Percentiles rank a stretch among this genome's conserved stretches.
These are phyloP conservation scores for Nymphalis urticae DNA, from an alignment of 2,888 invertebrate genomes.

Conservation along the genomic window DNA sequence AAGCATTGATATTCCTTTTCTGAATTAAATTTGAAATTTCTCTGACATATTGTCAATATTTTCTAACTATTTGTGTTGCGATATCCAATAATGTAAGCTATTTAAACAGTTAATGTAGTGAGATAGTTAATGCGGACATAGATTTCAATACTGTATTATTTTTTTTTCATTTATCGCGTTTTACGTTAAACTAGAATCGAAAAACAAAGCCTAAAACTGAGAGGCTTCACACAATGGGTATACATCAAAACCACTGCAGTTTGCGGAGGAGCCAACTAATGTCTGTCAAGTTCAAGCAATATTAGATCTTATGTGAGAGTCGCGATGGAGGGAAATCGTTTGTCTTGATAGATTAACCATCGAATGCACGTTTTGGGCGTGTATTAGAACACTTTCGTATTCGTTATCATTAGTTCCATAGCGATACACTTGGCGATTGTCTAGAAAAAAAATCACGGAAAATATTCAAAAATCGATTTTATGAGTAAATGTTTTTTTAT, in stretches of 20 bases:
- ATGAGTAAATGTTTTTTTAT: neutral
- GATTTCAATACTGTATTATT: too few species aligned
- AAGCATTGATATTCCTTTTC: too few species aligned
- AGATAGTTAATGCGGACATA: too few species aligned
- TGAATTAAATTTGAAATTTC: too few species aligned
- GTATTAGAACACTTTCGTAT: conserved; percentile 17
- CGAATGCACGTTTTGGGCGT: conserved; percentile 28
- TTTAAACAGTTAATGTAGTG: too few species aligned
- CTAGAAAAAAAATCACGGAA: neutral
- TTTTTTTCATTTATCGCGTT: too few species aligned
- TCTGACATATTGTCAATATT: neutral
- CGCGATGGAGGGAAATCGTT: conserved; percentile 2
- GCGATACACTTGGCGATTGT: neutral
- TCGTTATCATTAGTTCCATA: conserved; percentile 3
- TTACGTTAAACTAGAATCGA: neutral
- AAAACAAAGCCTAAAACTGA: conserved; percentile 27
- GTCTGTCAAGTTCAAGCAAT: conserved; percentile 16
- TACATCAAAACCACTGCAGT: conserved; percentile 36
- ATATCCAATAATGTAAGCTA: neutral
- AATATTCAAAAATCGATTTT: neutral
- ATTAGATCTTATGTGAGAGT: neutral
- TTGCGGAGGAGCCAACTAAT: conserved; percentile 24
- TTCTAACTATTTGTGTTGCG: too few species aligned
- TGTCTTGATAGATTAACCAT: conserved; percentile 22
- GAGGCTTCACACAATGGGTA: conserved; percentile 27